These are phyloP conservation scores for Pachydiplax longipennis DNA, from an alignment of 2,888 invertebrate genomes.

Conservation along the genomic window DNA sequence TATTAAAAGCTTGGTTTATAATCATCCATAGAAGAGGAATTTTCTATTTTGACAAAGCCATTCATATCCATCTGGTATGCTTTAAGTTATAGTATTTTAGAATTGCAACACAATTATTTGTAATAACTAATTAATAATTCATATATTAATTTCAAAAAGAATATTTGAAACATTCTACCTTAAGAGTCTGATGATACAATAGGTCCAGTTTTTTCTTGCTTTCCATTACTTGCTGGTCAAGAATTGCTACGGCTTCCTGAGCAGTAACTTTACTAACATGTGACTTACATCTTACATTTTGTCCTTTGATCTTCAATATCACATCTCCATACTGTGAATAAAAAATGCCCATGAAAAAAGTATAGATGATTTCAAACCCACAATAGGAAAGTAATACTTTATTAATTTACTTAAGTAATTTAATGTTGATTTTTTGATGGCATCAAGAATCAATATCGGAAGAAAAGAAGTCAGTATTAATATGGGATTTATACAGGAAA, in stretches of 20 bases:
- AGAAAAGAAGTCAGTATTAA: no score
- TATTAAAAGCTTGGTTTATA: no score
- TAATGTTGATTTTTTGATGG: no score
- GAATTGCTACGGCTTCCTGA: conserved; percentile 63
- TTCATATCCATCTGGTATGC: no score
- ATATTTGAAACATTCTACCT: conserved; percentile 56
- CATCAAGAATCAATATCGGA: no score
- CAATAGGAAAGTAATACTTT: not conserved
- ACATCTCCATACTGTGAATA: conserved; percentile 14
- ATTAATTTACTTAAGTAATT: not conserved
- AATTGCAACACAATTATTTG: no score
- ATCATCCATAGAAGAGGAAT: no score
- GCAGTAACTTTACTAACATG: conserved; percentile 59
- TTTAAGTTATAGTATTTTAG: no score
- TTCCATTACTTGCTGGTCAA: conserved; percentile 76
- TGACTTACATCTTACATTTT: not conserved
- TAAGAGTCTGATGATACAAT: conserved; percentile 72
- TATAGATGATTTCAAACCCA: not conserved
- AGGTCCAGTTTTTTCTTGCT: conserved; percentile 77
- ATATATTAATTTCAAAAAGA: no score
- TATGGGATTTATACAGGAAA: no score
- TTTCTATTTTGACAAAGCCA: no score
- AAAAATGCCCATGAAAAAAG: not conserved
- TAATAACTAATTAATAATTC: no score
- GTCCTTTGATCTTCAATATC: not conserved